Evolutionary conservation across 2,797 vertebrate species (phyloP).

Genomic region (Todus mexicanus): DNA sequence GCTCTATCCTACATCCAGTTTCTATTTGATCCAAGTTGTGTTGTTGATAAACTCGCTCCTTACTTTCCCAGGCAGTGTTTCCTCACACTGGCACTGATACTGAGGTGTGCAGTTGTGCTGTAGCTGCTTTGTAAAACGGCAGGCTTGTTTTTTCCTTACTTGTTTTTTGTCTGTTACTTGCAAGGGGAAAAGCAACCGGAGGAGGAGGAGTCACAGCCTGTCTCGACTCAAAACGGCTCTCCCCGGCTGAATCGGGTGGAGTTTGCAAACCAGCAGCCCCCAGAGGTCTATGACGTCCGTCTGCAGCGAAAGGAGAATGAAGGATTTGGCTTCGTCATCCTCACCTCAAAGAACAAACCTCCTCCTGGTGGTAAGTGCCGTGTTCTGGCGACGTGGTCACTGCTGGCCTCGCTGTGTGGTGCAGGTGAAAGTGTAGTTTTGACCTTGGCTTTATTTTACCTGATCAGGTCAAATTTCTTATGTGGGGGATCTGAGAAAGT

Average conservation of each 20-base stretch:
- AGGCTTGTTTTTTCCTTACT: background rate
- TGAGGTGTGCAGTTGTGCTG: background rate
- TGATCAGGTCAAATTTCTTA: background rate
- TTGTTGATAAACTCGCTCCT: background rate
- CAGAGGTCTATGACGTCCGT: slow-evolving; percentile 85
- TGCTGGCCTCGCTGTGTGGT: background rate
- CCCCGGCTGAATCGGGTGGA: slow-evolving; percentile 75
- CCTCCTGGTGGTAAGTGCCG: slow-evolving; percentile 87
- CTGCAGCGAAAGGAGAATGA: slow-evolving; percentile 92
- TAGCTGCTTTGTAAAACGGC: background rate
- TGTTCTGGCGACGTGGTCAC: background rate
- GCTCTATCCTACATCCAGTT: background rate
- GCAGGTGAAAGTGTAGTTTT: background rate
- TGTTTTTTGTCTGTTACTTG: slow-evolving; percentile 3
- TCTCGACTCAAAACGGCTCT: slow-evolving; percentile 78
- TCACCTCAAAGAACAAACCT: slow-evolving; percentile 96
- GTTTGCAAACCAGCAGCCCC: slow-evolving; percentile 32
- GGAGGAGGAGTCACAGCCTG: slow-evolving; percentile 73
- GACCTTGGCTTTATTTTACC: background rate
- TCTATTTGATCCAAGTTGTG: background rate
- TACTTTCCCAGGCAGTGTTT: background rate
- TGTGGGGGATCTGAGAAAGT: background rate
- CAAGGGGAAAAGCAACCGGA: slow-evolving; percentile 71
- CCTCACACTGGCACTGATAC: background rate
- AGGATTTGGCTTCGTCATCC: slow-evolving; percentile 97